These are phyloP conservation scores for Peucedramus taeniatus DNA, from an alignment of 2,113 vertebrate species.

Conservation along the genomic window DNA sequence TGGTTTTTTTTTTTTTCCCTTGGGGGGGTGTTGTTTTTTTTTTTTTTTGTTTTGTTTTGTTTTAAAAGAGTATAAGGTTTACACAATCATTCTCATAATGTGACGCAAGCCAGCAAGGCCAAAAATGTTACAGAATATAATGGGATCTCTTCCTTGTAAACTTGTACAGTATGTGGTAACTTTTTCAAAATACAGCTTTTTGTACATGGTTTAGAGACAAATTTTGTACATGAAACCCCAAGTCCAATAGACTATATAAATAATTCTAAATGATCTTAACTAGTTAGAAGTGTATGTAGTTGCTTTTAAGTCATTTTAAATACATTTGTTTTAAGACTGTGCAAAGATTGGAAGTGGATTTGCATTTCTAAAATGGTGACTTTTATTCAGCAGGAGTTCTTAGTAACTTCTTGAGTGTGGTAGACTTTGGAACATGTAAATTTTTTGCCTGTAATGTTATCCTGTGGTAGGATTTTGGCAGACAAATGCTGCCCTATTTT, in stretches of 20 bases:
- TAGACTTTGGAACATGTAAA: constrained; percentile 81
- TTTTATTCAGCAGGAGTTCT: constrained; percentile 79
- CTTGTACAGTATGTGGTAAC: constrained; percentile 90
- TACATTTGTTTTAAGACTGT: constrained; percentile 80
- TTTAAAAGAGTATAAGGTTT: constrained; percentile 80
- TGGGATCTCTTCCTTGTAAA: constrained; percentile 89
- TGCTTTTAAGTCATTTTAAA: constrained; percentile 80
- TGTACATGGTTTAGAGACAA: constrained; percentile 86
- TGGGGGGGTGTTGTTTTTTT: neutral
- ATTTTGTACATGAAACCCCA: constrained; percentile 85
- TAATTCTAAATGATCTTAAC: constrained; percentile 78
- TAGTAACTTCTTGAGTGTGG: constrained; percentile 82
- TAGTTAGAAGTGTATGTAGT: constrained; percentile 76
- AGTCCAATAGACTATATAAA: constrained; percentile 79
- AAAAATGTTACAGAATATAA: constrained; percentile 80
- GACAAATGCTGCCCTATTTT: constrained; percentile 73
- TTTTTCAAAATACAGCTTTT: constrained; percentile 86
- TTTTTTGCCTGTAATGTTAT: constrained; percentile 81
- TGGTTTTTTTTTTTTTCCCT: no score
- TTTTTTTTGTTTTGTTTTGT: constrained; percentile 6
- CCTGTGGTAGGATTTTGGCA: constrained; percentile 81
- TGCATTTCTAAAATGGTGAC: constrained; percentile 77
- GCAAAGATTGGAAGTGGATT: constrained; percentile 82
- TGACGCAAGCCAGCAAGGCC: constrained; percentile 82
- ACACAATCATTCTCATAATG: constrained; percentile 82